Evolutionary conservation across 2,113 vertebrate species (phyloP), one percentile per base, ranked within the genome.

Genomic region (Telmatochromis bifrenatus): DNA sequence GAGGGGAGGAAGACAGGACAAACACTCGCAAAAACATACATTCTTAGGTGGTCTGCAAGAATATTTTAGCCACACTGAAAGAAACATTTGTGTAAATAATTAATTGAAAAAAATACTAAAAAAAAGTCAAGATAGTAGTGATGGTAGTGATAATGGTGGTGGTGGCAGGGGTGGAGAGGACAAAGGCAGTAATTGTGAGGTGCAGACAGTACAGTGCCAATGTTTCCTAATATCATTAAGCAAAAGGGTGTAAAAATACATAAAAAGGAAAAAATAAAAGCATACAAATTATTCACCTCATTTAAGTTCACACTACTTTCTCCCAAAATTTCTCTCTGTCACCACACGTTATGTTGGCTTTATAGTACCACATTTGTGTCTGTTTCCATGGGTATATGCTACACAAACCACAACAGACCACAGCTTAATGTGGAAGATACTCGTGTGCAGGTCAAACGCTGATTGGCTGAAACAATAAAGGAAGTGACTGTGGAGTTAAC

Each of bases 401-500:
- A 65, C 33, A 65, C 17, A 65, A 65, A 65, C 33, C 10, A 65
- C 0, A 65, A 65, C 60, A 65, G 33, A 65, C 33, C 60, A 37
- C 2, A 37, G 60, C 68, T 45, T 70, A 42, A 70, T 23, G 5
- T 70, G 65, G 37, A 70, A 42, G 65, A 42, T 65, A n/a, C 10
- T 65, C 1, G 4, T 37, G 19, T 13, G 60, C 60, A 65, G 60
- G 33, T 65, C 33, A 65, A 37, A 37, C 19, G 33, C 19, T 65
- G 60, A 65, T 65, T 65, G 60, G 60, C 33, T 68, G 60, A 37
- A 68, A 68, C 60, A 68, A 65, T 65, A 65, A 37, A 68, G 60
- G 60, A 68, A 68, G 28, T 7, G 58, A 62, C 15, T 33, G 28
- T 19, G 58, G 58, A 62, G 60, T 37, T 68, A 37, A n/a, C 60